Evolutionary conservation across 2,888 invertebrate species (phyloP), one percentile per base, ranked within the genome.

Genomic region (Sceliomorpha sp.): DNA sequence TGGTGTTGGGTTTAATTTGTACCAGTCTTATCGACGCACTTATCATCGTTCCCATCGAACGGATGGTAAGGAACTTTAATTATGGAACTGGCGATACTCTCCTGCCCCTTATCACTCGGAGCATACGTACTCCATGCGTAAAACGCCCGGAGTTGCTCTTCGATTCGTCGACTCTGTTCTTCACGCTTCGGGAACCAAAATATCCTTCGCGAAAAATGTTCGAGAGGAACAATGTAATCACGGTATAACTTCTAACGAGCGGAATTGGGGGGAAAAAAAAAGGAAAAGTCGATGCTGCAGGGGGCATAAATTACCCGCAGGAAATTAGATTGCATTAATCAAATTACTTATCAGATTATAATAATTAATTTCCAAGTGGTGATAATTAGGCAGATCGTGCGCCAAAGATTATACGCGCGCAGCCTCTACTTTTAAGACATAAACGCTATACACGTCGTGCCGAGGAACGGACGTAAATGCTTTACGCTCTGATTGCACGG

Each of bases 11-110:
- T 70, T 74, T 77, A 74, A 78, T 76, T 76, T 73, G 68, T 71
- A 70, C 59, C 44, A 66, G 68, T 53, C 63, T 73, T 70, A 73
- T 75, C 75, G 72, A 37, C 42, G 50, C 20, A 17, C 70, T 74
- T 79, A 79, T 78, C 76, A 39, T 51, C 63, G 55, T 59, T 66
- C 64, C 53, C 62, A 77, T 79, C 74, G 70, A 70, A 73, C 66
- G 48, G 45, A 47, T 36, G 55, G 56, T 67, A 50, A 69, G 74
- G 62, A 75, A 77, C 75, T 77, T 77, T 76, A 77, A 79, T 79
- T 77, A 72, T 73, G 63, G 53, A 71, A 73, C 71, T 62, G 64
- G 70, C 66, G 76, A 69, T 77, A 74, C 69, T 53, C 56, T 66
- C 58, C 12, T 60, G 10, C 50, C 34, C 67, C 67, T 50, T 70